These are phyloP conservation scores for Melikaiella ostensackeni DNA, from an alignment of 2,888 invertebrate genomes.

Conservation along the genomic window DNA sequence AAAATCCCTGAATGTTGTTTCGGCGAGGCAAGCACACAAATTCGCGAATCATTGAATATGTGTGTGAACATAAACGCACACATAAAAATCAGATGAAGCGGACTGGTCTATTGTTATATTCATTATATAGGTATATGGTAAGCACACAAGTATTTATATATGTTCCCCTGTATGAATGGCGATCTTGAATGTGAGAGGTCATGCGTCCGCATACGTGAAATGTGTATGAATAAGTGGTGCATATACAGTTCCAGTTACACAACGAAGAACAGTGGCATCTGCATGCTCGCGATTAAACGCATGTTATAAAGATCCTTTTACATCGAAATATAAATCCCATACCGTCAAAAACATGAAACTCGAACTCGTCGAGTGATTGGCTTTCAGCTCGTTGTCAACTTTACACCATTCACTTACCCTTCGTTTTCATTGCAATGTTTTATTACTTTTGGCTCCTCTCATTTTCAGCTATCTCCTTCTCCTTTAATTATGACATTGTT, in stretches of 20 bases:
- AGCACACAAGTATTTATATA: slow-evolving; percentile 52
- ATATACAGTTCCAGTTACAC: neutral
- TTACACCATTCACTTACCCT: neutral
- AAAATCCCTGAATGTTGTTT: slow-evolving; percentile 11
- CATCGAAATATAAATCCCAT: neutral
- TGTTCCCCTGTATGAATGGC: slow-evolving; percentile 51
- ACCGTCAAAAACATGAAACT: neutral
- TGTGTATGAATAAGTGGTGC: slow-evolving; percentile 26
- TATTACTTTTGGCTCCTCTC: neutral
- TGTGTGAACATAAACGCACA: slow-evolving; percentile 6
- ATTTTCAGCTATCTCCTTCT: neutral
- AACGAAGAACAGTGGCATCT: slow-evolving; percentile 1
- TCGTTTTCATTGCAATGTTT: neutral
- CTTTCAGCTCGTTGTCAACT: neutral
- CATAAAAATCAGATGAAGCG: neutral
- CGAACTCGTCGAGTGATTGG: neutral
- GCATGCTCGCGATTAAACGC: neutral
- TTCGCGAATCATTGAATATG: slow-evolving; percentile 5
- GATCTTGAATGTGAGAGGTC: neutral
- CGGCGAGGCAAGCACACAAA: slow-evolving; percentile 40
- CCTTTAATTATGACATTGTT: neutral
- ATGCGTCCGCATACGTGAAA: slow-evolving; percentile 20
- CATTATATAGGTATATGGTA: neutral
- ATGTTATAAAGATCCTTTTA: neutral
- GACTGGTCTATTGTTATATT: neutral